Conservation (phyloP, 2,888 invertebrate genomes). For the Xestoiulus laeticollis region DNA sequence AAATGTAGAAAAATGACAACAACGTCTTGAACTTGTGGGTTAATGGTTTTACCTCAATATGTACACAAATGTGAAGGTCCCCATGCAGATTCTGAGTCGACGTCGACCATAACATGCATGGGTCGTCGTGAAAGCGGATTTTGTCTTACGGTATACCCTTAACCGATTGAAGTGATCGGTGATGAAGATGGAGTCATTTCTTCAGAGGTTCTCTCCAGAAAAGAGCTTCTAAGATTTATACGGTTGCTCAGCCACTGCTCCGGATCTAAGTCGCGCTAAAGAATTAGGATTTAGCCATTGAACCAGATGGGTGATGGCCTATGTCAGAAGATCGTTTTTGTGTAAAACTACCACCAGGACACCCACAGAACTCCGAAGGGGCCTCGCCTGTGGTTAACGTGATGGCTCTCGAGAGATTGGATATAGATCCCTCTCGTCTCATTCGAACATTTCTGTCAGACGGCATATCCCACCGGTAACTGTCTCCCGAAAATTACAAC, state of each 20-base stretch:
- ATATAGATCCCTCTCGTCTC: conserved; percentile 9
- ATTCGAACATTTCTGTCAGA: background rate
- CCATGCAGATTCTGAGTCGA: too few relatives aligned
- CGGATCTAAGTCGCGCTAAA: background rate
- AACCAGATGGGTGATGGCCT: conserved; percentile 9
- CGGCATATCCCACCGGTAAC: conserved; percentile 9
- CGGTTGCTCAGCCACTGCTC: background rate
- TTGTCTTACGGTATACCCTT: background rate
- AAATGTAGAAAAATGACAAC: too few relatives aligned
- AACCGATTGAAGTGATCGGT: background rate
- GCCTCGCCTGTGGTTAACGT: conserved; percentile 9
- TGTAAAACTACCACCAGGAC: background rate
- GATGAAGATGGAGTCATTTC: background rate
- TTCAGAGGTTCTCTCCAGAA: background rate
- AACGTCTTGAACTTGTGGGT: too few relatives aligned
- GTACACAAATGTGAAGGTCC: too few relatives aligned
- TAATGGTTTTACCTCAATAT: too few relatives aligned
- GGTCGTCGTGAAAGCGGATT: background rate
- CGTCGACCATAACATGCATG: too few relatives aligned
- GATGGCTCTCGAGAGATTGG: conserved; percentile 9
- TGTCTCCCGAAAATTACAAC: background rate
- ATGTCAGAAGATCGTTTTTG: conserved; percentile 9
- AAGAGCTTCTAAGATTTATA: background rate
- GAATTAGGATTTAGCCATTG: conserved; percentile 9
- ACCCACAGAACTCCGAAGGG: background rate